phyloP scores from a whole-genome alignment of 2,113 vertebrate genomes.

The Galbula dea region DNA sequence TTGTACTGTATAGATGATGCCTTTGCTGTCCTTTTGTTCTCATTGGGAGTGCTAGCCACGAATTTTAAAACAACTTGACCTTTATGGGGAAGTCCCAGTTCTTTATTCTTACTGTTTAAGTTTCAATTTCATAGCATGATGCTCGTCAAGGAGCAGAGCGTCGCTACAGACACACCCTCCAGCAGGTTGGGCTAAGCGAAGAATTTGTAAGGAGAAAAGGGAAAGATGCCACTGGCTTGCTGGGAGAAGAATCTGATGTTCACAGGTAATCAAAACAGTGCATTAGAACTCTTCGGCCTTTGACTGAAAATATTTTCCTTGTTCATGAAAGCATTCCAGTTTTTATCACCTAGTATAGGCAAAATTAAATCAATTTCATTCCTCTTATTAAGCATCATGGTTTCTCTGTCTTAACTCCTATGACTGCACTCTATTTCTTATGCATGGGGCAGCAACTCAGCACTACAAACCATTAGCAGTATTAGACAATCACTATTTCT shows the following conservation, averaged over 20 bases:
- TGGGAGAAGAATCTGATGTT: conserved; percentile 21
- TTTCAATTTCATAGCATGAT: conserved; percentile 64
- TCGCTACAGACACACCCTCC: conserved; percentile 78
- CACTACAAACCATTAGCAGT: not conserved
- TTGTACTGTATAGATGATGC: not conserved
- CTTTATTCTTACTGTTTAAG: not conserved
- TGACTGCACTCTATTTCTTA: not conserved
- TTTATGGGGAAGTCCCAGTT: not conserved
- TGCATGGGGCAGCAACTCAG: not conserved
- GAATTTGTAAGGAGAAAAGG: conserved; percentile 84
- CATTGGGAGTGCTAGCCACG: not conserved
- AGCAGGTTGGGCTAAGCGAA: conserved; percentile 82
- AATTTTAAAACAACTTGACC: not conserved
- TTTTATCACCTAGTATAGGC: not conserved
- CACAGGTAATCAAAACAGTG: conserved; percentile 56
- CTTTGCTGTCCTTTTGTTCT: not conserved
- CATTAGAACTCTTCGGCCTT: not conserved
- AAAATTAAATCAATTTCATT: not conserved
- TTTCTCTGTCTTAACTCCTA: not conserved
- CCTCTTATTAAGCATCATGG: not conserved
- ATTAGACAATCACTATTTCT: not conserved
- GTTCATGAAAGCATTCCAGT: not conserved
- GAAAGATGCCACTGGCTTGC: not conserved
- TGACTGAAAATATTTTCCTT: not conserved
- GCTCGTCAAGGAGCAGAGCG: conserved; percentile 82